Evolutionary conservation across 2,797 vertebrate genomes (phyloP), one percentile per base, ranked within the genome.

Genomic region (Hephaestus fuliginosus): DNA sequence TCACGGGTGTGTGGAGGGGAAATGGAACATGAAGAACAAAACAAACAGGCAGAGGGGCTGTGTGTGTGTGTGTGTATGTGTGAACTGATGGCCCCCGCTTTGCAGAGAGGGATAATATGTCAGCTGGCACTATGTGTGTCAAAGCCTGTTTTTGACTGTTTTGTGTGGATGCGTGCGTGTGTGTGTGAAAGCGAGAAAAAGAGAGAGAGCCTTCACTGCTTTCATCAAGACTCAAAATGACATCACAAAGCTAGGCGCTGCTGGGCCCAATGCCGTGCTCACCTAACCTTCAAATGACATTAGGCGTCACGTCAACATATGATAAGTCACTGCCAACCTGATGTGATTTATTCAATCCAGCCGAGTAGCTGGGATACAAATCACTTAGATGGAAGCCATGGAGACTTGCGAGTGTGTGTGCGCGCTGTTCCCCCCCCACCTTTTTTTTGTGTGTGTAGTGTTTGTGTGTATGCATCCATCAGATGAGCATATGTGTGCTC

Each of bases 281-380:
- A 79, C 66, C 84, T 93, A 91, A 94, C 93, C 94, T 95, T 94
- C 93, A 94, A 93, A 95, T 90, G 93, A 93, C 94, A 93, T 93
- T 88, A 92, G 84, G 84, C 68, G 46, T 90, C 83, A 75, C 48
- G 78, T 83, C 88, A 87, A 86, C 87, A 82, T 80, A 49, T 77
- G 78, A 90, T 83, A 91, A 90, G 88, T 88, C 88, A 83, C 86
- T 84, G 85, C 78, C 85, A 86, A 84, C 78, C 83, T 86, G 83
- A 91, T 86, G 90, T 92, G 93, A 95, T 91, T 93, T 88, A 94
- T 94, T 91, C 86, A 90, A 92, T 89, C 83, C 83, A 81, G 76
- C 66, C 20, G 69, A 92, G 91, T 73, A 84, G 92, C 88, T 90
- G 53, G 73, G 88, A 83, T 81, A 93, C 92, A 94, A 94, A 94